Base-by-base conservation (phyloP, 1,140 invertebrate genomes). In the Ceratina calcarata region DNA sequence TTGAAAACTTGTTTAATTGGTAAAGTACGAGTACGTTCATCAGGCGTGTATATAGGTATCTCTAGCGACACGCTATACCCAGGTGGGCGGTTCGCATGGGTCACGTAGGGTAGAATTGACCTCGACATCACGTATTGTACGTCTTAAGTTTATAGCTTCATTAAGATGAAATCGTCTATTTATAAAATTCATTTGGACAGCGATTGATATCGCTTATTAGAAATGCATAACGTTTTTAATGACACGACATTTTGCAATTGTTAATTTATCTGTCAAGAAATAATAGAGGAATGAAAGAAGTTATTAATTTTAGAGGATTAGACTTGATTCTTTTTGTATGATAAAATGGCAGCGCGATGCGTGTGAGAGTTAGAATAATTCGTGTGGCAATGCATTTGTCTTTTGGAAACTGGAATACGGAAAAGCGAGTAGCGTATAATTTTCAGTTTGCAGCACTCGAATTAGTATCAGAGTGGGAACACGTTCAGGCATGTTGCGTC, bases 1-100 rank as follows among this genome's bases (percentile, higher is more conserved):
- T 72, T 68, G 49, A 70, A 80, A 72, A 68, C 61, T 64, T 27
- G 60, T 49, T 65, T 84, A 80, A 77, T 84, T 78, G 82, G 66
- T 22, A 84, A 70, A 70, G 60, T 70, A n/a, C n/a, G 32, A 49
- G 27, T 60, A 53, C 80, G 62, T 68, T 81, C 74, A 66, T 83
- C 73, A 45, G 37, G 7, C 37, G 37, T 45, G 37, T 10, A 13
- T 16, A 27, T 74, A 77, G 53, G 72, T 80, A 76, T 81, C 79
- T 77, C n/a, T 13, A 15, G 0, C 13, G 4, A 51, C 74, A 71
- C 67, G 74, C 75, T 81, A 81, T 81, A 70, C 65, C 72, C 72
- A 69, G 64, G 73, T 76, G 73, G 57, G 27, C 73, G 65, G 49
- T 73, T 57, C 65, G 22, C 78, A 69, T 60, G 66, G 74, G 65